A percentile compares a stretch with the other conserved stretches of the same genome.
Conservation (phyloP, 2,797 vertebrate genomes). For the Tamandua tetradactyla region DNA sequence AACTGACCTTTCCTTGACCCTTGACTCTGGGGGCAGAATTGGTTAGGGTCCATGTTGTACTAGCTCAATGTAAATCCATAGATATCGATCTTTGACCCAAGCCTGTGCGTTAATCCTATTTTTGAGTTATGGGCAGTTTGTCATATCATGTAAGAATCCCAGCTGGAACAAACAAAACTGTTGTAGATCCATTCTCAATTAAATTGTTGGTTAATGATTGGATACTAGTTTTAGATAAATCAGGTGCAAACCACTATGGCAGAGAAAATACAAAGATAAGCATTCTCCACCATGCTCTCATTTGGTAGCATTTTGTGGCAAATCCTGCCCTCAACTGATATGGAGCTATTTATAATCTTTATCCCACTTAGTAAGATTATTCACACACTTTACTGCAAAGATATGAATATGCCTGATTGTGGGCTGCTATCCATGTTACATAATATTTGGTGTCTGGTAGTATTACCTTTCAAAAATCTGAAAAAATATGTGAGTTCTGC, state of each 20-base stretch:
- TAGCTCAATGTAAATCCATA: accelerated
- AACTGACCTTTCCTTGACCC: neutral
- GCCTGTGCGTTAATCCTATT: neutral
- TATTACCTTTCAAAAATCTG: neutral
- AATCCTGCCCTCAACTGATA: neutral
- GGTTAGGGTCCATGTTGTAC: accelerated
- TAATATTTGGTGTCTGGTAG: neutral
- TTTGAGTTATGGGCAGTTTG: neutral
- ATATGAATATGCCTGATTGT: neutral
- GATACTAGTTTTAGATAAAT: neutral
- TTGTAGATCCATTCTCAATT: neutral
- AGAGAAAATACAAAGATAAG: neutral
- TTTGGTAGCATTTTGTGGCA: neutral
- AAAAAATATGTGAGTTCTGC: neutral
- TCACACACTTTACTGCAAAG: neutral
- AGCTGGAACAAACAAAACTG: neutral
- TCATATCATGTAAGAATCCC: neutral
- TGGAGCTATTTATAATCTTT: neutral
- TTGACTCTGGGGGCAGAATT: neutral
- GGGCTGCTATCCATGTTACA: no score
- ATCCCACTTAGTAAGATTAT: neutral
- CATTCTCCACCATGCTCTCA: neutral
- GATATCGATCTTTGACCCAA: neutral
- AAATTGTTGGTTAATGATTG: neutral
- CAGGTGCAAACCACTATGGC: no score